A percentile compares a stretch with the other conserved stretches of the same genome.
Conservation (phyloP, 1,140 invertebrate species). For the Orchesella cincta region DNA sequence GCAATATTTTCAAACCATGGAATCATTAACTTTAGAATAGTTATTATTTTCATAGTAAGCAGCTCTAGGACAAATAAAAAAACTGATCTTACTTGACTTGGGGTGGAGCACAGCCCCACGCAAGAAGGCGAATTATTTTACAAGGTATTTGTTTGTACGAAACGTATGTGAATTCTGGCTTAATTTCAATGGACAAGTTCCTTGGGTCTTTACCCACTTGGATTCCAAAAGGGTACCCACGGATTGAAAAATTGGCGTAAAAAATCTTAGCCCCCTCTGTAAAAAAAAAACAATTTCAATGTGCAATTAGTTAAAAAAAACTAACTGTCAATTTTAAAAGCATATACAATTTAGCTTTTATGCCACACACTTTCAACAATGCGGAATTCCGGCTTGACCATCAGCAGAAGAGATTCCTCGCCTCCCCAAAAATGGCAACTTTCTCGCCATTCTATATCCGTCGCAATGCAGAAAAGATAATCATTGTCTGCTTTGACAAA, state of each 20-base stretch:
- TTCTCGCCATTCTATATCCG: constrained; percentile 81
- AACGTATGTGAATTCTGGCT: constrained; percentile 69
- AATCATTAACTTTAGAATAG: too few relatives aligned
- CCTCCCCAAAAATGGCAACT: constrained; percentile 81
- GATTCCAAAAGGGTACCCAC: constrained; percentile 81
- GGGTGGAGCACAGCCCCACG: constrained; percentile 74
- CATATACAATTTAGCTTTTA: constrained; percentile 25
- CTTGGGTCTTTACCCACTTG: constrained; percentile 76
- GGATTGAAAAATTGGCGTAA: constrained; percentile 78
- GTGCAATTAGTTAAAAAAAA: not conserved
- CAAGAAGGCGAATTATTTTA: constrained; percentile 67
- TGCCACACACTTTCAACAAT: constrained; percentile 58
- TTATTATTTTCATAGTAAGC: too few relatives aligned
- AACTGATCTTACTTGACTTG: constrained; percentile 56
- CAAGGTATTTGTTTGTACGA: constrained; percentile 65
- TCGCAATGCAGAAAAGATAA: constrained; percentile 74
- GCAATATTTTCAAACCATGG: constrained; percentile 44
- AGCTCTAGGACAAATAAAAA: not conserved
- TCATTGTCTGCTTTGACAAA: constrained; percentile 69
- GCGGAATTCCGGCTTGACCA: constrained; percentile 74
- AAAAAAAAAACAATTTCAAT: constrained; percentile 49
- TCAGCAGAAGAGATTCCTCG: constrained; percentile 73
- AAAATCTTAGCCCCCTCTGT: constrained; percentile 75
- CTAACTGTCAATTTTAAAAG: constrained; percentile 1
- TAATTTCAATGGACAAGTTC: constrained; percentile 71